Evolutionary conservation across 1,140 invertebrate genomes (phyloP).

Genomic region (Contarinia nasturtii): DNA sequence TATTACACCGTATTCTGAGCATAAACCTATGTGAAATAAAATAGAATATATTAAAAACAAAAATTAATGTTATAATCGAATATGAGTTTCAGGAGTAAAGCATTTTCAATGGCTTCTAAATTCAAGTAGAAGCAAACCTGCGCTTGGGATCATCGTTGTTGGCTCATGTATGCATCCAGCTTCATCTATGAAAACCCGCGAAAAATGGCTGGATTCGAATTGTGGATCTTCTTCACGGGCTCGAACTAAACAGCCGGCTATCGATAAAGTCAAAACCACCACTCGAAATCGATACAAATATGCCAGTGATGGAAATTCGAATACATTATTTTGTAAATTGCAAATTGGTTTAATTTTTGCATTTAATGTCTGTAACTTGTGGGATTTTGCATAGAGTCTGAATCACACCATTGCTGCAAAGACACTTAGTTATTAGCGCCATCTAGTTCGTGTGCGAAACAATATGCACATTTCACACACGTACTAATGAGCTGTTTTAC

Average conservation of each 20-base stretch:
- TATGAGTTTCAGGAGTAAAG: too few relatives aligned
- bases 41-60: too few relatives aligned
- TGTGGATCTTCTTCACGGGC: constrained; percentile 20
- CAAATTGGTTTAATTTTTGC: constrained; percentile 13
- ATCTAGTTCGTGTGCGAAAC: too few relatives aligned
- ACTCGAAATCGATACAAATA: constrained; percentile 16
- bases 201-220: constrained; percentile 44
- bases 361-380: constrained; percentile 4
- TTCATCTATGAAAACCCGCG: constrained; percentile 73
- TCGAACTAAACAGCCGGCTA: constrained; percentile 40
- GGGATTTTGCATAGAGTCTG: constrained; percentile 28
- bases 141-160: constrained; percentile 47
- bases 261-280: constrained; percentile 13
- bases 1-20: too few relatives aligned
- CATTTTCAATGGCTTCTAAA: constrained; percentile 1
- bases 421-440: too few relatives aligned
- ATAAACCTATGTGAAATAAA: too few relatives aligned
- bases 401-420: too few relatives aligned
- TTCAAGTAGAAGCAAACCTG: constrained; percentile 23
- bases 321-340: constrained; percentile 13
- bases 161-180: constrained; percentile 66
- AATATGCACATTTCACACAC: too few relatives aligned
- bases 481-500: too few relatives aligned
- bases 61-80: too few relatives aligned
- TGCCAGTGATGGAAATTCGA: constrained; percentile 14